Evolutionary conservation across 53 echinoderm and acorn worm species (phyloP).

Genomic region (Echinometra lucunter): DNA sequence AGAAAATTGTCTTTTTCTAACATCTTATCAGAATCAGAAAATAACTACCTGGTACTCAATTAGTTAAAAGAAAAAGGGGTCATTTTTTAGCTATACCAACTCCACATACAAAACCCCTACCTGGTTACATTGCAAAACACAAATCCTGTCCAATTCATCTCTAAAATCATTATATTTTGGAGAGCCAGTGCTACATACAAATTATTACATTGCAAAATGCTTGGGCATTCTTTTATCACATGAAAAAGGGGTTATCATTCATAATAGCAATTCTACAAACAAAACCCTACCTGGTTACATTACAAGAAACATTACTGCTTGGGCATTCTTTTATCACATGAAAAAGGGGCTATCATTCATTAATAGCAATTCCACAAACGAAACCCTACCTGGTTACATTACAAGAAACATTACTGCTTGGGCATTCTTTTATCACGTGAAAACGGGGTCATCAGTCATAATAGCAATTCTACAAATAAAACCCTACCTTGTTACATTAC

Average conservation of each 20-base stretch:
- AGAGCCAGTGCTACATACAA: too few species aligned
- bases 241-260: constrained; percentile 1
- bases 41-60: too few species aligned
- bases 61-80: too few species aligned
- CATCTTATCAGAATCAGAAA: too few species aligned
- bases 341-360: not conserved
- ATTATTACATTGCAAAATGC: too few species aligned
- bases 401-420: not conserved
- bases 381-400: constrained; percentile 88
- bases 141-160: not conserved
- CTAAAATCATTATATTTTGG: too few species aligned
- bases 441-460: not conserved
- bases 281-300: constrained; percentile 86
- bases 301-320: too few species aligned
- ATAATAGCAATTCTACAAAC: not conserved
- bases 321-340: too few species aligned
- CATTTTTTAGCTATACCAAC: too few species aligned
- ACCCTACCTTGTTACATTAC: constrained; percentile 95
- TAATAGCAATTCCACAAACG: not conserved
- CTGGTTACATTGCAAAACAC: not conserved
- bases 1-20: too few species aligned
- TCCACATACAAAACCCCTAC: too few species aligned
- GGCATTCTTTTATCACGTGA: not conserved
- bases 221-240: too few species aligned
- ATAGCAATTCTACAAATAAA: not conserved